phyloP scores from a whole-genome alignment of 2,888 invertebrate genomes.

The Hoplodrina blanda region DNA sequence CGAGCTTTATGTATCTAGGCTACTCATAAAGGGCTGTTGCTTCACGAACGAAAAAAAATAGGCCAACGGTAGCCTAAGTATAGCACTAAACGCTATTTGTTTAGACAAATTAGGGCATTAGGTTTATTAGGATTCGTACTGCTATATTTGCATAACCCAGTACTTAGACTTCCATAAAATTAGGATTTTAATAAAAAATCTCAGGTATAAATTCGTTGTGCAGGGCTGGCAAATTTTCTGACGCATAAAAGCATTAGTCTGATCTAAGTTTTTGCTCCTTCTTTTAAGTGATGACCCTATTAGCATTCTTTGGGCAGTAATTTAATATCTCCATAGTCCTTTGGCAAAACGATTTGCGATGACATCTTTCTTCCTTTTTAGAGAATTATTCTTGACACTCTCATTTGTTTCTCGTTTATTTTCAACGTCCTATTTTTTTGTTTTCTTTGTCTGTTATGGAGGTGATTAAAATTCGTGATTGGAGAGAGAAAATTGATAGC shows the following conservation, averaged over 20 bases:
- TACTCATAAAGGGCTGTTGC: conserved; percentile 1
- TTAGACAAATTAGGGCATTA: conserved; percentile 23
- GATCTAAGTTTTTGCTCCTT: conserved; percentile 73
- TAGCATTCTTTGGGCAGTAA: conserved; percentile 83
- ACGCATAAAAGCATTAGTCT: conserved; percentile 72
- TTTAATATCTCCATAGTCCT: conserved; percentile 78
- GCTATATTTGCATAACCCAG: background rate
- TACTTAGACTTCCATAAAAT: conserved; percentile 23
- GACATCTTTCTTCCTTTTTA: conserved; percentile 71
- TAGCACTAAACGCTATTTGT: conserved; percentile 5
- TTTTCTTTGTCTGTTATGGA: conserved; percentile 35
- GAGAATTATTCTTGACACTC: conserved; percentile 60
- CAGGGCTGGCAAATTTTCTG: conserved; percentile 30
- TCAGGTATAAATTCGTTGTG: conserved; percentile 25
- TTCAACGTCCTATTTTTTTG: conserved; percentile 29
- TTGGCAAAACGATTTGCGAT: conserved; percentile 71
- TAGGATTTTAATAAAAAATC: conserved; percentile 22
- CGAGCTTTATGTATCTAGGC: conserved; percentile 24
- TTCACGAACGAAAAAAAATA: conserved; percentile 6
- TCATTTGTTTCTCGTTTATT: conserved; percentile 58
- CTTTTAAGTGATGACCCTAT: conserved; percentile 83
- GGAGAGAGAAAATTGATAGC: conserved; percentile 20
- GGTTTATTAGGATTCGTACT: conserved; percentile 18
- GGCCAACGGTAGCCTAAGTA: background rate
- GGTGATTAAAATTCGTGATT: conserved; percentile 49